A percentile compares a stretch with the other conserved stretches of the same genome.
Evolutionary conservation across 2,888 invertebrate species (phyloP).

Genomic region (Cephus nigrinus): DNA sequence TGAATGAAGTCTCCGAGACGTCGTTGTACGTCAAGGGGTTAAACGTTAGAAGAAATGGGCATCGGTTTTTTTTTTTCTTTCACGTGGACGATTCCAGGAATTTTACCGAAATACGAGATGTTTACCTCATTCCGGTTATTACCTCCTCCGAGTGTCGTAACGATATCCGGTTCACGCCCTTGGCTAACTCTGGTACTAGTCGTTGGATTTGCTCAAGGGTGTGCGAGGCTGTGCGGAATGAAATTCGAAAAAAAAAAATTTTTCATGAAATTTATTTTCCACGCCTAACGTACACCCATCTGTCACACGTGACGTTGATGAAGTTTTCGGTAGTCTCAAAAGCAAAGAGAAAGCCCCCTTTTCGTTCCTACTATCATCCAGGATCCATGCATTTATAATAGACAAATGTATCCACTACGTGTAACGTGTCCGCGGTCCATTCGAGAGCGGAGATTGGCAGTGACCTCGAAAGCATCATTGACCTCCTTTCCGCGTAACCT

Average conservation of each 20-base stretch:
- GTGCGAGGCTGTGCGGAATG: neutral
- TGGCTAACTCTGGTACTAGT: neutral
- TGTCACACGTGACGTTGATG: neutral
- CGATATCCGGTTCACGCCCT: neutral
- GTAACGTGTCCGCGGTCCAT: slow-evolving; percentile 29
- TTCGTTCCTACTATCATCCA: neutral
- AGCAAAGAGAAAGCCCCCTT: neutral
- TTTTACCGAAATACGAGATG: neutral
- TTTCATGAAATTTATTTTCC: neutral
- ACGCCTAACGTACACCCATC: too few species aligned
- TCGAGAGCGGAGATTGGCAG: slow-evolving; percentile 38
- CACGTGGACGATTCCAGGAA: neutral
- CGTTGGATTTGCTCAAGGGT: neutral
- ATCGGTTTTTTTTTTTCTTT: neutral
- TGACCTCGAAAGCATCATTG: slow-evolving; percentile 60
- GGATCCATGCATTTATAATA: neutral
- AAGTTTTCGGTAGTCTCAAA: neutral
- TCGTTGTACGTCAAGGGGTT: too few species aligned
- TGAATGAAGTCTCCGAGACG: too few species aligned
- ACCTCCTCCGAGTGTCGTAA: neutral
- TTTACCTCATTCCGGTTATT: neutral
- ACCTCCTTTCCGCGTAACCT: slow-evolving; percentile 56
- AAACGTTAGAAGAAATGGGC: neutral
- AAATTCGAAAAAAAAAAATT: neutral
- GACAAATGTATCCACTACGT: neutral